Evolutionary conservation across 2,113 vertebrate species (phyloP), one percentile per base, ranked within the genome.

Genomic region (Apodemus speciosus): DNA sequence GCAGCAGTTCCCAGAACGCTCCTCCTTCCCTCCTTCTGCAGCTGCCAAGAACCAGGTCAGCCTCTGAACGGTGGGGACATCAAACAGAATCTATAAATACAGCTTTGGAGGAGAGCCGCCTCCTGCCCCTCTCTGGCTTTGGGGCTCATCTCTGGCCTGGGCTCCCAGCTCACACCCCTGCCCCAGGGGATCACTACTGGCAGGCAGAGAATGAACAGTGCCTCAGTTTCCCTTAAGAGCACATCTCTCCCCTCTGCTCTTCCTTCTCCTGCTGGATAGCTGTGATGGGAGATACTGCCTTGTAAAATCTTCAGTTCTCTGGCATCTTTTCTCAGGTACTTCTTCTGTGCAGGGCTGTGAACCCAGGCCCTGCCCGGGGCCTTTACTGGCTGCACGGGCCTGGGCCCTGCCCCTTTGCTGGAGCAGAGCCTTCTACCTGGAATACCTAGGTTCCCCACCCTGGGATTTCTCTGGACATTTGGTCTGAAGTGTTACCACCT

Each of bases 21-120:
- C 30, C 91, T 92, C 75, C 77, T 92, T 94, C 85, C 73, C 77
- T 77, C 46, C 49, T 79, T 53, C 49, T 0, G 11, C 76, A 0
- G 68, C 80, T 51, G 87, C n/a, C 0, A 6, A 93, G 94, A 97
- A 97, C 94, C 95, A 96, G 97, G 95, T 96, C 80, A 91, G 94
- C 89, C 96, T 86, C 75, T 40, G 76, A 51, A 66, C 72, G 16
- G 43, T 94, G 30, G 20, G 21, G 92, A 97, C 97, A 96, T 97
- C 97, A 97, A 97, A 98, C 94, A 84, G 96, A 97, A 96, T 96
- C 97, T 93, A 94, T 96, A 97, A 97, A 98, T 97, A 97, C 92
- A 80, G 96, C 18, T 14, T 53, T 68, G 14, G 89, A 94, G 94
- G 90, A 93, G 81, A 93, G 81, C 88, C 14, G 68, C 49, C 32